Evolutionary conservation across 1,140 invertebrate species (phyloP).

Genomic region (Aphelenchoides avenae): DNA sequence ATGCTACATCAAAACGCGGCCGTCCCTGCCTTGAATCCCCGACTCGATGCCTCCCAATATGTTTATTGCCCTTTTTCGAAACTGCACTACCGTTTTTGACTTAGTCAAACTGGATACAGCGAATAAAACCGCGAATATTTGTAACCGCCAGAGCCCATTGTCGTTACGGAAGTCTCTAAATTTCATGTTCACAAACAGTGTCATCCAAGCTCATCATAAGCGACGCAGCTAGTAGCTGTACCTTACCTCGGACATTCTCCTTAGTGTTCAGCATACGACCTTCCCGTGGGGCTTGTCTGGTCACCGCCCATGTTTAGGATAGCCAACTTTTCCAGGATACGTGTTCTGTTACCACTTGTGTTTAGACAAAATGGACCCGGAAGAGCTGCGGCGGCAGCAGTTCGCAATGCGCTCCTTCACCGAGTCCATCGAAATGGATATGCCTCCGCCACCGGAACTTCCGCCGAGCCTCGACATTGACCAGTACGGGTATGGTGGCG

Average conservation of each 20-base stretch:
- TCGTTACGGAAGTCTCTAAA: too few species aligned
- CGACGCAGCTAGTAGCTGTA: background rate
- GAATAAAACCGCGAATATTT: background rate
- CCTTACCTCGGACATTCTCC: background rate
- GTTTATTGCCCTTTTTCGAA: background rate
- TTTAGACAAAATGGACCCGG: constrained; percentile 35
- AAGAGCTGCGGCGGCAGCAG: constrained; percentile 43
- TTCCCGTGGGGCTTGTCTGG: too few species aligned
- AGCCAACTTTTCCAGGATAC: too few species aligned
- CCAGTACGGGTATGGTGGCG: constrained; percentile 14
- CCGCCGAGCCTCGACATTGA: constrained; percentile 49
- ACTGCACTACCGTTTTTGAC: background rate
- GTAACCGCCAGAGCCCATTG: too few species aligned
- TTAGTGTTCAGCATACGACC: too few species aligned
- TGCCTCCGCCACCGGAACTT: constrained; percentile 45
- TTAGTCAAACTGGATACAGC: background rate
- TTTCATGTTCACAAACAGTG: background rate
- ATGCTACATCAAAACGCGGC: background rate
- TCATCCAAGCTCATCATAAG: background rate
- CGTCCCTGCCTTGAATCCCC: background rate
- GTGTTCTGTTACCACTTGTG: background rate
- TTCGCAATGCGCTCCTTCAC: constrained; percentile 55
- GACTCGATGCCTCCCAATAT: background rate
- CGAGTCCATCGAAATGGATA: constrained; percentile 53
- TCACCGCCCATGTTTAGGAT: too few species aligned